Base-by-base conservation (phyloP, 92 coral and sea anemone genomes). In the Umimayanthus kanabou region DNA sequence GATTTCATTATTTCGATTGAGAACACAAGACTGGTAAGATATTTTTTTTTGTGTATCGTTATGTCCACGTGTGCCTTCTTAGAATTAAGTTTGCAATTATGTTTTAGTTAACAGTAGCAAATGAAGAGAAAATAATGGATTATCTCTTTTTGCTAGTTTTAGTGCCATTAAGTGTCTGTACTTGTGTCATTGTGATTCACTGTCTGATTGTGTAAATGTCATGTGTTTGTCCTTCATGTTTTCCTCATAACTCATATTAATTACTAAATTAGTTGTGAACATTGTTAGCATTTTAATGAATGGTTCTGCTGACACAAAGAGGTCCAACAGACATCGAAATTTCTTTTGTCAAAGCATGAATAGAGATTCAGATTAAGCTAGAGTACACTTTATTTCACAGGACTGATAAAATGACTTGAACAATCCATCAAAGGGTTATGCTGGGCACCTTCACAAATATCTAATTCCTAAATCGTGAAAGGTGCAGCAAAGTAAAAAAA, bases 1-100 rank as follows among this genome's bases (percentile, higher is more conserved):
- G 99, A 97, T 90, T 97, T 97, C 80, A 95, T 97, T 79, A 95
- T 95, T 49, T 93, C 99, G 61, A 97, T 97, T 89, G 99, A 97
- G 88, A 97, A 95, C 83, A 97, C 99, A 6, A 90, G 99, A 94
- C 88, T 97, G 99, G 99, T 97, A 92, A 79, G 98, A 81, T 13
- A n/a, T 8, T 39, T 37, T 39, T 37, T 66, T 82, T 6, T 28
- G 64, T 28, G 64, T 39, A 76, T 86, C 25, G 33, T 49, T 37
- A 42, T n/a, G 77, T 65, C 76, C 79, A 88, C 80, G 72, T 73
- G 71, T 83, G 40, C 85, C 39, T 80, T 58, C 30, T 28, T 40
- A 78, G 7, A 87, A 33, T 9, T 76, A 23, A 33, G 39, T 29
- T 74, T 49, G 16, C 33, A 5, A 18, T 20, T 40, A 50, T 55